Percentiles rank a stretch among this genome's conserved stretches.
These are phyloP conservation scores for Pediacus dermestoides DNA, from an alignment of 2,888 invertebrate genomes.

Conservation along the genomic window DNA sequence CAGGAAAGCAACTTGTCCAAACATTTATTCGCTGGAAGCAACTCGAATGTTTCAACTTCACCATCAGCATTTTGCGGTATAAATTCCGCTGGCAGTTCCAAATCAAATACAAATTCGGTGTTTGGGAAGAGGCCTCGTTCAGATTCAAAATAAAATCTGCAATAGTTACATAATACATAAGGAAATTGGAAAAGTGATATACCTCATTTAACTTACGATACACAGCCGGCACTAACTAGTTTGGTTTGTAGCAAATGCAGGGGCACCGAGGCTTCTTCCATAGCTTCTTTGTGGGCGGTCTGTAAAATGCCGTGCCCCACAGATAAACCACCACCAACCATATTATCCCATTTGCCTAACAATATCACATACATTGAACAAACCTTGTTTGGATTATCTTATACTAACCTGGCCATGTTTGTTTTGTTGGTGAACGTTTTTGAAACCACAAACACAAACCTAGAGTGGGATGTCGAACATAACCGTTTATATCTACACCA, in stretches of 20 bases:
- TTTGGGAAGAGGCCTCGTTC: conserved; percentile 92
- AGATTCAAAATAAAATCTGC: conserved; percentile 85
- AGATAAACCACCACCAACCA: conserved; percentile 90
- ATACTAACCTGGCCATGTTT: conserved; percentile 81
- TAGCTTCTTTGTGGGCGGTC: conserved; percentile 90
- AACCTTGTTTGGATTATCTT: conserved; percentile 11
- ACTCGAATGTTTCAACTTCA: conserved; percentile 88
- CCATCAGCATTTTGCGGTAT: conserved; percentile 91
- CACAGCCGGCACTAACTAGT: conserved; percentile 74
- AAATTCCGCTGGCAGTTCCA: conserved; percentile 87
- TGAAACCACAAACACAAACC: conserved; percentile 92
- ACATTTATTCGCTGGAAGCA: conserved; percentile 79
- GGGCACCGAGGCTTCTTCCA: conserved; percentile 90
- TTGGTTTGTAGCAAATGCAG: conserved; percentile 70
- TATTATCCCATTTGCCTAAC: conserved; percentile 84
- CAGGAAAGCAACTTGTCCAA: conserved; percentile 75
- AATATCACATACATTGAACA: conserved; percentile 3
- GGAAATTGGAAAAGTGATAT: too few species aligned
- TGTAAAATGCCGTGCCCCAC: conserved; percentile 85
- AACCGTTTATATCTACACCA: conserved; percentile 93
- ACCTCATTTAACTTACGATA: conserved; percentile 60
- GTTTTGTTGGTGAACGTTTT: conserved; percentile 84
- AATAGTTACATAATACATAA: too few species aligned
- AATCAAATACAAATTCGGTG: conserved; percentile 89
- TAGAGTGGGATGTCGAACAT: conserved; percentile 77